These are phyloP conservation scores for Arion vulgaris DNA, from an alignment of 1,140 invertebrate genomes.

Conservation along the genomic window DNA sequence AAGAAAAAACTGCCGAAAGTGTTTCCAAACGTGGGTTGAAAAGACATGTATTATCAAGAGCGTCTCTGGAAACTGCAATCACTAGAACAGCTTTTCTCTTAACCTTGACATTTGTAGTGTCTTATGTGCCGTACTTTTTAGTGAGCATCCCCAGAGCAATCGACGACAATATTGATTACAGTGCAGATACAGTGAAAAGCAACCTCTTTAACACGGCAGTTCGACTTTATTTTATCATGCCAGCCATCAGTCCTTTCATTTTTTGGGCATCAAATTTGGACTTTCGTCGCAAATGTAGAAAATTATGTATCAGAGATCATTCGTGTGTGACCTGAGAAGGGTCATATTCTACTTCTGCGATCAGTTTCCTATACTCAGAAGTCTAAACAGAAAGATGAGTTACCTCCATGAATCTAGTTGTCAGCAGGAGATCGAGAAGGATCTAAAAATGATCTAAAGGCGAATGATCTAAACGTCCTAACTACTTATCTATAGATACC, in stretches of 20 bases:
- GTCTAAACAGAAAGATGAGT: no score
- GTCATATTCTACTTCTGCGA: no score
- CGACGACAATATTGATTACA: background rate
- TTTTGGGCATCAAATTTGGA: constrained; percentile 27
- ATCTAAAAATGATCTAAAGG: no score
- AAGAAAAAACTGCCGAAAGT: background rate
- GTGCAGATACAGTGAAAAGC: background rate
- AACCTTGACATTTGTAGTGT: constrained; percentile 22
- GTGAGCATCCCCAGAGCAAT: constrained; percentile 12
- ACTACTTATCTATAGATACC: no score
- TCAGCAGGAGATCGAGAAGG: no score
- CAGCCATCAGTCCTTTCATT: constrained; percentile 20
- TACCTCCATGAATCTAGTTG: no score
- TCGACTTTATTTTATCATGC: constrained; percentile 25
- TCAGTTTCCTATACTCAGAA: no score
- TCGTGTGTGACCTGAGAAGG: no score
- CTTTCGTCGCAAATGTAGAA: constrained; percentile 9
- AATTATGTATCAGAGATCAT: background rate
- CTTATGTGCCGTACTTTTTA: constrained; percentile 13
- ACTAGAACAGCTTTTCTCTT: constrained; percentile 25
- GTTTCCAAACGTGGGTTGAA: background rate
- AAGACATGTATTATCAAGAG: background rate
- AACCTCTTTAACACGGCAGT: constrained; percentile 16
- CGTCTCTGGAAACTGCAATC: background rate
- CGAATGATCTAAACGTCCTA: no score